Evolutionary conservation across 2,113 vertebrate genomes (phyloP).

Genomic region (Anser cygnoides): DNA sequence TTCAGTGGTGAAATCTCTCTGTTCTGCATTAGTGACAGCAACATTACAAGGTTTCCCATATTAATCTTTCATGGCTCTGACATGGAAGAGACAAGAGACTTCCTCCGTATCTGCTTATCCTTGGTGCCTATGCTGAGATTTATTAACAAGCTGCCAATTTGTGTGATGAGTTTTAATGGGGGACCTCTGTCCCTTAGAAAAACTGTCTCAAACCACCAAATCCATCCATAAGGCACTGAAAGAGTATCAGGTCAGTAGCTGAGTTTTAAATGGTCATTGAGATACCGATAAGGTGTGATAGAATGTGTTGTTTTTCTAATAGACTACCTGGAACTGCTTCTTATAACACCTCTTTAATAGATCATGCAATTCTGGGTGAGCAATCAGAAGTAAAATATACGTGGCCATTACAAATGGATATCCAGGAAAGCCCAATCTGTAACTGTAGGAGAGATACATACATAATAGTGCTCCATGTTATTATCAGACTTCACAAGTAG

Average conservation of each 20-base stretch:
- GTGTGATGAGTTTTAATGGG: not conserved
- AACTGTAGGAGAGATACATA: not conserved
- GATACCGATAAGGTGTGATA: conserved; percentile 21
- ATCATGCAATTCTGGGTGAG: not conserved
- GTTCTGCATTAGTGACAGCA: not conserved
- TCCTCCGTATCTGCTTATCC: not conserved
- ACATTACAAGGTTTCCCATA: not conserved
- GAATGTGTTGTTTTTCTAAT: conserved; percentile 1
- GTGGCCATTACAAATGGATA: not conserved
- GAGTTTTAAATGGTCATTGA: conserved; percentile 23
- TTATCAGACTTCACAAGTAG: not conserved
- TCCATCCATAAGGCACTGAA: not conserved
- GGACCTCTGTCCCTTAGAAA: not conserved
- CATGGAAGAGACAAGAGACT: not conserved
- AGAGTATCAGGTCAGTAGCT: not conserved
- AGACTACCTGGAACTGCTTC: not conserved
- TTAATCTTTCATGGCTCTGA: not conserved
- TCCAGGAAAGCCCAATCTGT: not conserved
- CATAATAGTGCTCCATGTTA: not conserved
- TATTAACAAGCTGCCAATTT: conserved; percentile 16
- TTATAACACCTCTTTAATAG: not conserved
- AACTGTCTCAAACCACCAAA: not conserved
- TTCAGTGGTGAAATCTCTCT: not conserved
- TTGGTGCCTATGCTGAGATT: conserved; percentile 25
- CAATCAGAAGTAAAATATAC: not conserved